Evolutionary conservation across 2,797 vertebrate species (phyloP).

Genomic region (Kryptolebias ocellatus): DNA sequence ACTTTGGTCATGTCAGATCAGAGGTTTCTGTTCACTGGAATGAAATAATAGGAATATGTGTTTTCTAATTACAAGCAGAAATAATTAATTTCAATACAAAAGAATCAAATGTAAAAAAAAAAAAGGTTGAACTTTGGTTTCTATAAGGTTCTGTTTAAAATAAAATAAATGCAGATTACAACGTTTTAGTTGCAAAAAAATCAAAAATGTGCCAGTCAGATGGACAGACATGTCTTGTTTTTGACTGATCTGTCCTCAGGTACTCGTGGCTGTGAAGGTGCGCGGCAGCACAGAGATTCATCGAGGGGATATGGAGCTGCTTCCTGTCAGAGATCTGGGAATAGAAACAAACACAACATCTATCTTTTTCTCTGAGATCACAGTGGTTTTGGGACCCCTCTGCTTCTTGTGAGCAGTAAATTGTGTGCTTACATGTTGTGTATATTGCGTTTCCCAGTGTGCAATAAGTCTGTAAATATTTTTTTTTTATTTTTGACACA

Average conservation of each 20-base stretch:
- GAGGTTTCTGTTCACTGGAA: no score
- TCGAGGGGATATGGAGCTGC: conserved; percentile 71
- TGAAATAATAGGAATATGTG: no score
- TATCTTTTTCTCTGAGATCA: conserved; percentile 30
- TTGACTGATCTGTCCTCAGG: conserved; percentile 48
- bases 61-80: no score
- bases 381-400: conserved; percentile 70
- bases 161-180: no score
- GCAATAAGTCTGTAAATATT: conserved; percentile 42
- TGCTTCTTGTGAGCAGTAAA: conserved; percentile 80
- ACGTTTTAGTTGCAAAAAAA: neutral
- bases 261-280: conserved; percentile 61
- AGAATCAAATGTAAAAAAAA: no score
- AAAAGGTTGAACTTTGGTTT: no score
- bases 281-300: conserved; percentile 65
- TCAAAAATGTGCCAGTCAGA: neutral
- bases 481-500: conserved; percentile 32
- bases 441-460: neutral
- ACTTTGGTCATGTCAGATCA: no score
- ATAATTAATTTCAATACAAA: no score
- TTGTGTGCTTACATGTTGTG: conserved; percentile 5
- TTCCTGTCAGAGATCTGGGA: conserved; percentile 79
- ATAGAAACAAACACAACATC: conserved; percentile 34
- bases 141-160: no score
- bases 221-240: neutral